phyloP scores from a whole-genome alignment of 2,888 invertebrate genomes.

The Terebella lapidaria region DNA sequence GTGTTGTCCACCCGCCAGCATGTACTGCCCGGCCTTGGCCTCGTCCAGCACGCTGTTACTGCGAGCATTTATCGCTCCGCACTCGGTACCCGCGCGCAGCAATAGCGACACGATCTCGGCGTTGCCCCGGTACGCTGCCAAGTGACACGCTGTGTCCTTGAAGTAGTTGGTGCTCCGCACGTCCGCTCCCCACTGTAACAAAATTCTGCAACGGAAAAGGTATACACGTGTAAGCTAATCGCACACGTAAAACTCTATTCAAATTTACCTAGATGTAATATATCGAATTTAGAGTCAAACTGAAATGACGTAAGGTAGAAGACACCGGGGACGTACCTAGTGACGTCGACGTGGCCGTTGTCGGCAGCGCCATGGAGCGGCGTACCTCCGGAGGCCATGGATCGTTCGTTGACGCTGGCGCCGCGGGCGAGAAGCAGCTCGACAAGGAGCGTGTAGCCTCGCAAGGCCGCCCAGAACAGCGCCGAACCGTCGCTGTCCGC shows the following conservation, averaged over 20 bases:
- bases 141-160: not conserved
- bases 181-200: not conserved
- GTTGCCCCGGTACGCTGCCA: conserved; percentile 1
- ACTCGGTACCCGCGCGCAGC: not conserved
- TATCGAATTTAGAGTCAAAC: no score
- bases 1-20: not conserved
- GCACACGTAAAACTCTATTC: not conserved
- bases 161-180: not conserved
- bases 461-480: not conserved
- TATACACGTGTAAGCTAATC: not conserved
- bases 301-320: no score
- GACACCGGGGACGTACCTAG: not conserved
- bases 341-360: not conserved
- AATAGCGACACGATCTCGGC: not conserved
- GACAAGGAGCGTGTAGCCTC: not conserved
- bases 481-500: not conserved
- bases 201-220: not conserved
- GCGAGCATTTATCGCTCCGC: not conserved
- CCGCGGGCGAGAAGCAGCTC: not conserved
- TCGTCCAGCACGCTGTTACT: not conserved
- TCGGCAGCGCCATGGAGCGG: conserved; percentile 3
- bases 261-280: no score
- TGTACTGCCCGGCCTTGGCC: not conserved
- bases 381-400: not conserved
- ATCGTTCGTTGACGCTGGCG: not conserved